Evolutionary conservation across 2,113 vertebrate genomes (phyloP).

Genomic region (Stigmatopora argus): DNA sequence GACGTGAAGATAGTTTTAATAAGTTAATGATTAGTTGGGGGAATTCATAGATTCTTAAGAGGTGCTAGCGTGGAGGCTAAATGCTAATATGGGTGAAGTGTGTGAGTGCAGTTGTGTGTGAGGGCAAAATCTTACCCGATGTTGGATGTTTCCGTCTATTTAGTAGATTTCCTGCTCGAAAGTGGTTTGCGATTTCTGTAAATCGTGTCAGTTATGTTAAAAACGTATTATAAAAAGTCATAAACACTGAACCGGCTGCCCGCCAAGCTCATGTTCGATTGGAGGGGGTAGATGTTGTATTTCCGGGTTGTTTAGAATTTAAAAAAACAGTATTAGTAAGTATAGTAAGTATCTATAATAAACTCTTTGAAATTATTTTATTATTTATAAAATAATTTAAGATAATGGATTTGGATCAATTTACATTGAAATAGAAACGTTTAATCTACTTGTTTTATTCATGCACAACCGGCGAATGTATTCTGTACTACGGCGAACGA

Average conservation of each 20-base stretch:
- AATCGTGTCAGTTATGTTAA: background rate
- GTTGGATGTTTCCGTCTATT: slow-evolving; percentile 7
- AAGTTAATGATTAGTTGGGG: background rate
- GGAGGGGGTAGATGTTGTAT: slow-evolving; percentile 1
- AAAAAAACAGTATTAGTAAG: background rate
- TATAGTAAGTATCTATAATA: too few relatives aligned
- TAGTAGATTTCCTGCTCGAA: background rate
- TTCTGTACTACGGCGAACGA: too few relatives aligned
- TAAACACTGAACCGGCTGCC: slow-evolving; percentile 22
- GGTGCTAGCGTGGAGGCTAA: slow-evolving; percentile 39
- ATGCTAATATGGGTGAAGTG: slow-evolving; percentile 9
- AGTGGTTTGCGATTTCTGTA: background rate
- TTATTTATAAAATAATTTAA: too few relatives aligned
- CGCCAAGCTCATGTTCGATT: slow-evolving; percentile 62
- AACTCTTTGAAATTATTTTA: too few relatives aligned
- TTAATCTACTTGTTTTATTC: too few relatives aligned
- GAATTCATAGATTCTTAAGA: background rate
- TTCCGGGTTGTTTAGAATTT: slow-evolving; percentile 24
- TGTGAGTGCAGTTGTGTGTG: slow-evolving; percentile 1
- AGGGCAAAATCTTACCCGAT: slow-evolving; percentile 26
- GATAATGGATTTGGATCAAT: too few relatives aligned
- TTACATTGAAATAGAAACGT: too few relatives aligned
- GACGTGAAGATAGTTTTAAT: background rate
- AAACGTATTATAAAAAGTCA: slow-evolving; percentile 5
- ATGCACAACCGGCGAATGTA: too few relatives aligned